Evolutionary conservation across 2,888 invertebrate genomes (phyloP).

Genomic region (Habrosyne pyritoides): DNA sequence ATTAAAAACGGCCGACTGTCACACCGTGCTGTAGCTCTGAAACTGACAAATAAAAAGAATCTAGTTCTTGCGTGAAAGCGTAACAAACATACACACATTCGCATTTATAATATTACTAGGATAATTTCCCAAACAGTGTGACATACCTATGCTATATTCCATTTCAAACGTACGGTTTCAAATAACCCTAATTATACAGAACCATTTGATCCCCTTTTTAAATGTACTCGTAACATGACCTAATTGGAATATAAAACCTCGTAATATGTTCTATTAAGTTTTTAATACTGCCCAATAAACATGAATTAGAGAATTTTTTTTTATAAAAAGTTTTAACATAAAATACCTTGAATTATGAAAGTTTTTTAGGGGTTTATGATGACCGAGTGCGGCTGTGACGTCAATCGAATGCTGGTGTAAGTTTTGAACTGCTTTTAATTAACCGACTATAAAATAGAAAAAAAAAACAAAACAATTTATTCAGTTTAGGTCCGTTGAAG

Average conservation of each 20-base stretch:
- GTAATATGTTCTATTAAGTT: background rate
- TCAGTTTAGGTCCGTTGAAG: too few species aligned
- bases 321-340: background rate
- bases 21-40: conserved; percentile 16
- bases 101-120: too few species aligned
- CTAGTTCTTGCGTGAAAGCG: background rate
- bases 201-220: background rate
- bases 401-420: too few species aligned
- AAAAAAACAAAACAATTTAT: too few species aligned
- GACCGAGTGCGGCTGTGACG: too few species aligned
- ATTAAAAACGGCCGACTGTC: conserved; percentile 32
- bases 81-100: too few species aligned
- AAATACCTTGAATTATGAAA: background rate
- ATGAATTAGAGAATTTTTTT: background rate
- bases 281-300: background rate
- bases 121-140: background rate
- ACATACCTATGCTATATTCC: background rate
- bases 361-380: background rate
- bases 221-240: background rate
- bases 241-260: background rate
- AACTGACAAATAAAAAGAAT: too few species aligned
- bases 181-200: background rate
- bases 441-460: too few species aligned
- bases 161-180: background rate
- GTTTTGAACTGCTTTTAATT: too few species aligned